Conservation (phyloP, 1,140 invertebrate species). For the Agraylea sexmaculata region DNA sequence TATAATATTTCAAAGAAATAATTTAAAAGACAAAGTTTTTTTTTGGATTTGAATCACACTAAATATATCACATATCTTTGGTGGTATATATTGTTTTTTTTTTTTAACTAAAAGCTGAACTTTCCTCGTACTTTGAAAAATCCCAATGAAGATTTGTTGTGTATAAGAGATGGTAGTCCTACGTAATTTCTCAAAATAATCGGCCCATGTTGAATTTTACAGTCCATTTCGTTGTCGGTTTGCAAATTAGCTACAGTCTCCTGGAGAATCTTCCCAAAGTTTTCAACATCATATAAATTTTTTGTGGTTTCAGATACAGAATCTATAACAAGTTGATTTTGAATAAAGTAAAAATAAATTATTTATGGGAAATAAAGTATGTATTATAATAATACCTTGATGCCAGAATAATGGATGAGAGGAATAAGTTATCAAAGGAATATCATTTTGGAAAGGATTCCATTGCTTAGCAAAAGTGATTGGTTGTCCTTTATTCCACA, state of each 20-base stretch:
- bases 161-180: slow-evolving; percentile 64
- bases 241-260: slow-evolving; percentile 33
- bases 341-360: neutral
- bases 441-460: slow-evolving; percentile 73
- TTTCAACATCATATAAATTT: slow-evolving; percentile 45
- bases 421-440: slow-evolving; percentile 66
- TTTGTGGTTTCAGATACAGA: slow-evolving; percentile 27
- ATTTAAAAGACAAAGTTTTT: neutral
- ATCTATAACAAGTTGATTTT: slow-evolving; percentile 22
- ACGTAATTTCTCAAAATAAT: slow-evolving; percentile 72
- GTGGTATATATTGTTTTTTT: slow-evolving; percentile 2
- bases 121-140: slow-evolving; percentile 78
- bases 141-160: slow-evolving; percentile 70
- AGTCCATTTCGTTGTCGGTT: slow-evolving; percentile 25
- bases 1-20: slow-evolving; percentile 2
- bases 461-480: slow-evolving; percentile 60
- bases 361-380: slow-evolving; percentile 3
- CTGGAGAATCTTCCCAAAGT: slow-evolving; percentile 42
- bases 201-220: slow-evolving; percentile 51
- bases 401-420: slow-evolving; percentile 73
- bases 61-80: neutral
- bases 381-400: slow-evolving; percentile 43
- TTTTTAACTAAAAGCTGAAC: slow-evolving; percentile 61
- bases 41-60: neutral
- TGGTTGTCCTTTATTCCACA: slow-evolving; percentile 62